Percentiles rank a stretch among this genome's conserved stretches.
These are phyloP conservation scores for Allobates femoralis DNA, from an alignment of 2,797 vertebrate species.

Conservation along the genomic window DNA sequence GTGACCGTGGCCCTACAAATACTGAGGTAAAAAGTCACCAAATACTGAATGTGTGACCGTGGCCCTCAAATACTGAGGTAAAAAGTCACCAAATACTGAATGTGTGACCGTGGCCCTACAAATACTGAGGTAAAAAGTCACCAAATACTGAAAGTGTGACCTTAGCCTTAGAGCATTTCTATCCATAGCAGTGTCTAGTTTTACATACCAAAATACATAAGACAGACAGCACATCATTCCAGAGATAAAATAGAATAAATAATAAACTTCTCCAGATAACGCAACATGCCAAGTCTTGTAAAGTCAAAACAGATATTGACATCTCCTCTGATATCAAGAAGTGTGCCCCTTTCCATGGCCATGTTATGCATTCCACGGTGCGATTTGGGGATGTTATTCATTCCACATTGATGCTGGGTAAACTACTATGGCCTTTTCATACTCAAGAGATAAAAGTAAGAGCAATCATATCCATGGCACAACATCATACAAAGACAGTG, in stretches of 20 bases:
- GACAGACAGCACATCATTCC: neutral
- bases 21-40: no score
- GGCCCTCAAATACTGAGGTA: no score
- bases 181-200: neutral
- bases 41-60: no score
- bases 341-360: neutral
- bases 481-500: neutral
- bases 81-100: no score
- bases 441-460: neutral
- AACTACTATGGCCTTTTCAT: neutral
- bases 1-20: no score
- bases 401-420: neutral
- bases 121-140: no score
- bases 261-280: neutral
- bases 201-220: neutral
- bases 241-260: neutral
- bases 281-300: conserved; percentile 12
- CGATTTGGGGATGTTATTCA: conserved; percentile 28
- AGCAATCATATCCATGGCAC: neutral
- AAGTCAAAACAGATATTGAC: neutral
- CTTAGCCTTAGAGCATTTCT: no score
- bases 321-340: neutral
- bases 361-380: conserved; percentile 27
- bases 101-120: no score
- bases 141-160: no score